A percentile compares a stretch with the other conserved stretches of the same genome.
Conservation (phyloP, 2,113 vertebrate genomes). For the Neodontobutis hainanensis region DNA sequence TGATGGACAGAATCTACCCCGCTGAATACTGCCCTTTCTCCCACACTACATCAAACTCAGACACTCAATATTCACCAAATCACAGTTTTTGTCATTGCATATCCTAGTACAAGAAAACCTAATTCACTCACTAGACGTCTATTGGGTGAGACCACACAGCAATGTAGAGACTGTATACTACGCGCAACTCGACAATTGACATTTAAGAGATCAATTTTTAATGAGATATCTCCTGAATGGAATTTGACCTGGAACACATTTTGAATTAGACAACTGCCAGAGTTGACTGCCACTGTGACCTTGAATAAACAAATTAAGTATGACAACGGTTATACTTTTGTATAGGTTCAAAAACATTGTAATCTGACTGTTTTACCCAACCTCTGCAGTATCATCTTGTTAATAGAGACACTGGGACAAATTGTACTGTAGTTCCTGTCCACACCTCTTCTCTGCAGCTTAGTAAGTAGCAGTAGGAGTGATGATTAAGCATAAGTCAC, state of each 20-base stretch:
- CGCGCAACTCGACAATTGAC: neutral
- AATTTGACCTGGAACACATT: no score
- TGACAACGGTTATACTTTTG: neutral
- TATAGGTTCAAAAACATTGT: neutral
- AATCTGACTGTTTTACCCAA: neutral
- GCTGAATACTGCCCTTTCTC: conserved; percentile 65
- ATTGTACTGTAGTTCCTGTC: neutral
- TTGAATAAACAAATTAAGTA: no score
- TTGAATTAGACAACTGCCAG: no score
- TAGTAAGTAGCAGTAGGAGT: neutral
- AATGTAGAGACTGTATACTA: neutral
- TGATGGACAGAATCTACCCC: conserved; percentile 70
- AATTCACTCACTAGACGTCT: conserved; percentile 5
- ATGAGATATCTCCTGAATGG: no score
- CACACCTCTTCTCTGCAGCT: conserved; percentile 2
- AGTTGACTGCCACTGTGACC: no score
- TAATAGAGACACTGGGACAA: neutral
- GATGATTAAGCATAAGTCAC: conserved; percentile 1
- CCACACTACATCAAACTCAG: conserved; percentile 68
- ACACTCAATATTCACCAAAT: conserved; percentile 54
- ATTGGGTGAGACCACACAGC: neutral
- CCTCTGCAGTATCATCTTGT: neutral
- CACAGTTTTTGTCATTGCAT: conserved; percentile 39
- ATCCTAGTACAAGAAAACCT: conserved; percentile 35
- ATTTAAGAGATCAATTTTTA: neutral